Evolutionary conservation across 2,113 vertebrate species (phyloP).

Genomic region (Talpa occidentalis): DNA sequence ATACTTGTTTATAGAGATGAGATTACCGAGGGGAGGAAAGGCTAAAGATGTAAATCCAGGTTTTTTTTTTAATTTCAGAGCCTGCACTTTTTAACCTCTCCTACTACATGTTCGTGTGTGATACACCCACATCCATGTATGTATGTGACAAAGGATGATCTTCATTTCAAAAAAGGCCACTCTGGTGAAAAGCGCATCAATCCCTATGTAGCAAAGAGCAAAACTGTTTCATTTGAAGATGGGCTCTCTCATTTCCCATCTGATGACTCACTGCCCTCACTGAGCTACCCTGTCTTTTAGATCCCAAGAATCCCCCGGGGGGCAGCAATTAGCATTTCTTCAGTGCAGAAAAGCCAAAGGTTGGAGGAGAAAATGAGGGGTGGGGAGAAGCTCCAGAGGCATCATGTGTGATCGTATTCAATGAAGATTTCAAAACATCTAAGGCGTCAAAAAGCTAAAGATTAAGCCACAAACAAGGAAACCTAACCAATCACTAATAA

Average conservation of each 20-base stretch:
- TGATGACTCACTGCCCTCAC: not conserved
- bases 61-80: not conserved
- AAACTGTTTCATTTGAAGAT: not conserved
- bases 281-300: not conserved
- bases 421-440: conserved; percentile 4
- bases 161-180: conserved; percentile 1
- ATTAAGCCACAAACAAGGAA: conserved; percentile 53
- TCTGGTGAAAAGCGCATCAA: not conserved
- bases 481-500: conserved; percentile 33
- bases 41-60: not conserved
- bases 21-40: conserved; percentile 23
- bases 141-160: not conserved
- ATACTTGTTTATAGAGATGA: conserved; percentile 27
- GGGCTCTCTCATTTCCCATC: not conserved
- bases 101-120: not conserved
- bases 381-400: not conserved
- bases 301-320: not conserved
- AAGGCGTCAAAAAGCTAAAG: conserved; percentile 43
- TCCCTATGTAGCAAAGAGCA: not conserved
- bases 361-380: not conserved
- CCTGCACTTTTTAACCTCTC: not conserved
- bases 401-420: conserved; percentile 3
- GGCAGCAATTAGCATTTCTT: not conserved
- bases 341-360: not conserved
- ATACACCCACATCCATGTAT: not conserved